A percentile compares a stretch with the other conserved stretches of the same genome.
Conservation (phyloP, 2,113 vertebrate genomes). For the Genyomyrus donnyi region DNA sequence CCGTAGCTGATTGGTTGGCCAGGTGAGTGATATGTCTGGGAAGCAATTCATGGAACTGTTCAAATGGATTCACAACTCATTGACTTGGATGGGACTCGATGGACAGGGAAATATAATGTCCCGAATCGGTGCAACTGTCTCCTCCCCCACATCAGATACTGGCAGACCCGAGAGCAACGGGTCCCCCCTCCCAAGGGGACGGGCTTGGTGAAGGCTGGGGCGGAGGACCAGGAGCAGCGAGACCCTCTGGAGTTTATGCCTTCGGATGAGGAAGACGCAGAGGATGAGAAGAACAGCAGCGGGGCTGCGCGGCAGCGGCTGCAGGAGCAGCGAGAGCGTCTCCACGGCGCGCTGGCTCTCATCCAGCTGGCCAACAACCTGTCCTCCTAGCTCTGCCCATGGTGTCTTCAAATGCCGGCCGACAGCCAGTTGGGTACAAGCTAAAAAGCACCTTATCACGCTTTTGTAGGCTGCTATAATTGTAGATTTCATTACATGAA, state of each 20-base stretch:
- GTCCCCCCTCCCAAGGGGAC: constrained; percentile 72
- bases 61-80: neutral
- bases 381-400: constrained; percentile 64
- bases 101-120: neutral
- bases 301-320: constrained; percentile 71
- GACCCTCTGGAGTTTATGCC: constrained; percentile 87
- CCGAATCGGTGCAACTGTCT: neutral
- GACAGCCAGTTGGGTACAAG: constrained; percentile 65
- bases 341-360: constrained; percentile 87
- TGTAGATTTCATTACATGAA: constrained; percentile 88
- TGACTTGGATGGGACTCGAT: accelerated
- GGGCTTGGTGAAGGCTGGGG: constrained; percentile 61
- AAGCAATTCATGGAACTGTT: neutral
- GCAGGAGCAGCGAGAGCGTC: constrained; percentile 91
- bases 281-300: constrained; percentile 64
- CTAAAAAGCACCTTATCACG: constrained; percentile 97
- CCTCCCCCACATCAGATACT: constrained; percentile 66
- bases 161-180: constrained; percentile 86
- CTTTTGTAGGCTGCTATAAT: constrained; percentile 96
- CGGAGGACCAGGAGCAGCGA: constrained; percentile 87
- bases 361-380: constrained; percentile 97
- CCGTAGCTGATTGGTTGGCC: constrained; percentile 89
- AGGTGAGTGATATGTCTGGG: constrained; percentile 66
- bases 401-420: constrained; percentile 42
- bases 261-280: constrained; percentile 78